A percentile compares a stretch with the other conserved stretches of the same genome.
These are phyloP conservation scores for Clinocottus analis DNA, from an alignment of 2,113 vertebrate genomes.

Conservation along the genomic window DNA sequence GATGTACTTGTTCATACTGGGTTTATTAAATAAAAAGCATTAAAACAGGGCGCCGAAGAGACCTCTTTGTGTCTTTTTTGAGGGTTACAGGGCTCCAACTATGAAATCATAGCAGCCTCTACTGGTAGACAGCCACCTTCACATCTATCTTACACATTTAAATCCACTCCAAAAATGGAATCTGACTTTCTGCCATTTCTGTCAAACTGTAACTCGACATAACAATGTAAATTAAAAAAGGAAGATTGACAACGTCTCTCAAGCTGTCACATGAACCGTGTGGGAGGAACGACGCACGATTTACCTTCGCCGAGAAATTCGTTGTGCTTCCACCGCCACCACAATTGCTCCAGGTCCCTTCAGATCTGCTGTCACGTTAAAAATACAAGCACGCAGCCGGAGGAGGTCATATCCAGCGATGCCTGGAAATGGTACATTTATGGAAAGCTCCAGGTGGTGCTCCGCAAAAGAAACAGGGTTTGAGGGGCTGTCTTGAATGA, in stretches of 20 bases:
- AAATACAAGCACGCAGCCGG: neutral
- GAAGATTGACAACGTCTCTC: neutral
- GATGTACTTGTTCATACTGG: neutral
- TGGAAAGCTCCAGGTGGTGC: neutral
- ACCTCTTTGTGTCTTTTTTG: neutral
- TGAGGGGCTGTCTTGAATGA: neutral
- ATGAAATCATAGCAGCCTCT: slow-evolving; percentile 65
- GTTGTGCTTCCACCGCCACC: neutral
- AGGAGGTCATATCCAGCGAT: neutral
- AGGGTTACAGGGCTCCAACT: neutral
- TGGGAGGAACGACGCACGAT: neutral
- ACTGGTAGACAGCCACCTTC: slow-evolving; percentile 35
- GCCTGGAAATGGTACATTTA: neutral
- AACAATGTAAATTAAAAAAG: neutral
- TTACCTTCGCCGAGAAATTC: neutral
- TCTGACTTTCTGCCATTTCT: neutral
- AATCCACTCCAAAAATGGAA: neutral
- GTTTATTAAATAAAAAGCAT: neutral
- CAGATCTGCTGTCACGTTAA: slow-evolving; percentile 2
- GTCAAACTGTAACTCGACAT: neutral
- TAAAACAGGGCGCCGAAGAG: neutral
- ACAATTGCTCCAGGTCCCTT: neutral
- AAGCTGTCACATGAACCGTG: neutral
- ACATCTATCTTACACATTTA: slow-evolving; percentile 11
- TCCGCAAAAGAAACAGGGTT: neutral